A percentile compares a stretch with the other conserved stretches of the same genome.
Conservation (phyloP, 2,797 vertebrate species). For the Premnoplex brunnescens region DNA sequence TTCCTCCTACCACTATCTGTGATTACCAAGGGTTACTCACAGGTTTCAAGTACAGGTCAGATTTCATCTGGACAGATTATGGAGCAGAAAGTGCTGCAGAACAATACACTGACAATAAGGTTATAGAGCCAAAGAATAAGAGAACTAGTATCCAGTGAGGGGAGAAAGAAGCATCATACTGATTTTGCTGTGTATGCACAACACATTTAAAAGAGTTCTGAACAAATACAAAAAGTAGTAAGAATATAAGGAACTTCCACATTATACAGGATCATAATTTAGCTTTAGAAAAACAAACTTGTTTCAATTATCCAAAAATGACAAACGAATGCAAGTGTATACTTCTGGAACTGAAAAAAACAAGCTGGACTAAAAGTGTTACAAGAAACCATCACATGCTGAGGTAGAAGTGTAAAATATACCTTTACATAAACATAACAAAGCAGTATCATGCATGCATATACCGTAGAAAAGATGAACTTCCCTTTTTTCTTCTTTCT, state of each 20-base stretch:
- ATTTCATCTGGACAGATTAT: background rate
- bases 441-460: background rate
- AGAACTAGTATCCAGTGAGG: background rate
- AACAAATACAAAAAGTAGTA: background rate
- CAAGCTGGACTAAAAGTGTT: background rate
- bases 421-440: background rate
- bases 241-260: background rate
- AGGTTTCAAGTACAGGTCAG: background rate
- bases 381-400: background rate
- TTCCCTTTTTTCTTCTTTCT: background rate
- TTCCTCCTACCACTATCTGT: background rate
- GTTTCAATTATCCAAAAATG: background rate
- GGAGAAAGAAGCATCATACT: background rate
- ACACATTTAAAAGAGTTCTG: background rate
- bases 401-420: background rate
- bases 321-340: background rate
- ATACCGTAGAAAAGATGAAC: background rate
- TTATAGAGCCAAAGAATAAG: background rate
- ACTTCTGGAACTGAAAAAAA: background rate
- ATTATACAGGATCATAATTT: background rate
- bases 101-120: background rate
- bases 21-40: background rate
- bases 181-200: fast-evolving
- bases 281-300: background rate
- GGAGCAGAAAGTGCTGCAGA: background rate